Percentiles rank a stretch among this genome's conserved stretches.
These are phyloP conservation scores for Tragelaphus scriptus DNA, from an alignment of 2,113 vertebrate genomes.

Conservation along the genomic window DNA sequence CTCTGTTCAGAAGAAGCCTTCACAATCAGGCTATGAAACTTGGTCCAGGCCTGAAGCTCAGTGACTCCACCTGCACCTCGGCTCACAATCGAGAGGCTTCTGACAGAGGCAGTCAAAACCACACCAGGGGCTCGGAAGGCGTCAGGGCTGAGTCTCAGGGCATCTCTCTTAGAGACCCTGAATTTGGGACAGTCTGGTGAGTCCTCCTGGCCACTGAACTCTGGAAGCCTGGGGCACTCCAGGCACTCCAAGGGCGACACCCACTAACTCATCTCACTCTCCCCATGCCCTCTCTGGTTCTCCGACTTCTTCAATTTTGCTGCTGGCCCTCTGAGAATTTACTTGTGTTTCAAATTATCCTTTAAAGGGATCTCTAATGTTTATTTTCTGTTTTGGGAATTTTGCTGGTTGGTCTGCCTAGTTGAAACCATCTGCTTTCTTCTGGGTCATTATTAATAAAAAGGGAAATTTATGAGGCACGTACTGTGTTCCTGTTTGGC, in stretches of 20 bases:
- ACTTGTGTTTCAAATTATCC: slow-evolving; percentile 8
- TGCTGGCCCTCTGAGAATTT: not conserved
- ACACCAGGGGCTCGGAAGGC: not conserved
- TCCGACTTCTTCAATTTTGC: not conserved
- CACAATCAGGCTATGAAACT: not conserved
- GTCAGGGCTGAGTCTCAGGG: not conserved
- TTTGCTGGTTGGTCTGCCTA: not conserved
- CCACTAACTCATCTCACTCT: not conserved
- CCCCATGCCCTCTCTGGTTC: not conserved
- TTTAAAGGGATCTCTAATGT: slow-evolving; percentile 15
- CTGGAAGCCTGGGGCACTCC: not conserved
- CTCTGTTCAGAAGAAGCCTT: not conserved
- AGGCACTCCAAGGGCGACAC: not conserved
- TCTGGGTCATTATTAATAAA: slow-evolving; percentile 31
- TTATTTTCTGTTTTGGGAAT: slow-evolving; percentile 22
- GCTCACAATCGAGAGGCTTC: not conserved
- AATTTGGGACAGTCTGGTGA: not conserved
- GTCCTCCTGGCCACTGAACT: not conserved
- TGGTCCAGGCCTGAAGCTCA: not conserved
- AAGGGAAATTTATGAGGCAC: not conserved
- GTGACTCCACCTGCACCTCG: not conserved
- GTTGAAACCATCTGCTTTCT: slow-evolving; percentile 20
- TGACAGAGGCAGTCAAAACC: not conserved
- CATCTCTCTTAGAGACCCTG: not conserved
- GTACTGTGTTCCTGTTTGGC: not conserved